Percentiles rank a stretch among this genome's conserved stretches.
Evolutionary conservation across 2,888 invertebrate genomes (phyloP).

Genomic region (Meliscaeva auricollis): DNA sequence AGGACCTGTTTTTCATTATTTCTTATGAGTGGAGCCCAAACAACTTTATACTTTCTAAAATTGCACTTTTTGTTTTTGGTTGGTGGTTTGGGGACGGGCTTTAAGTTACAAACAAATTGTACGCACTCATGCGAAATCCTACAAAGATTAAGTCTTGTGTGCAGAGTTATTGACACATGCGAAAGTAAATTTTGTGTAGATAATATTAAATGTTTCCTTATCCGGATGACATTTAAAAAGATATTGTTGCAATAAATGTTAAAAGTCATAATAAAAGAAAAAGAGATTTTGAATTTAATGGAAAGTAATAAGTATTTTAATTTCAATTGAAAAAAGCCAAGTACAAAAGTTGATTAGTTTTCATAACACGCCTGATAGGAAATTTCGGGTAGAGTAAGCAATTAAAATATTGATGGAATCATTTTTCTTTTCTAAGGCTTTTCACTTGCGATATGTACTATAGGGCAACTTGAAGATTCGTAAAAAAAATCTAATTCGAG

Average conservation of each 20-base stretch:
- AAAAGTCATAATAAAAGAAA: no score
- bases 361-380: no score
- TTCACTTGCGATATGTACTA: no score
- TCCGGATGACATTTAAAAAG: slow-evolving; percentile 8
- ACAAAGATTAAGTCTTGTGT: slow-evolving; percentile 1
- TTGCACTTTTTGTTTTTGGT: slow-evolving; percentile 26
- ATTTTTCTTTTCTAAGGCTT: no score
- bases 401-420: no score
- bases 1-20: slow-evolving; percentile 50
- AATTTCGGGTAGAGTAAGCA: no score
- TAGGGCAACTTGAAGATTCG: no score
- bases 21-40: slow-evolving; percentile 6
- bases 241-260: not conserved
- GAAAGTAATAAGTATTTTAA: no score
- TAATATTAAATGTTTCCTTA: slow-evolving; percentile 15
- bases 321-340: no score
- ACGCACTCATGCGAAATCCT: slow-evolving; percentile 5
- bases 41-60: slow-evolving; percentile 34
- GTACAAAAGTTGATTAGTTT: no score
- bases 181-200: slow-evolving; percentile 1
- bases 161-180: slow-evolving; percentile 20
- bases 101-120: slow-evolving; percentile 20
- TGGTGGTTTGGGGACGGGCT: not conserved
- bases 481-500: no score
- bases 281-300: no score